A percentile compares a stretch with the other conserved stretches of the same genome.
Conservation (phyloP, 2,797 vertebrate genomes). For the Ctenopoma kingsleyae region DNA sequence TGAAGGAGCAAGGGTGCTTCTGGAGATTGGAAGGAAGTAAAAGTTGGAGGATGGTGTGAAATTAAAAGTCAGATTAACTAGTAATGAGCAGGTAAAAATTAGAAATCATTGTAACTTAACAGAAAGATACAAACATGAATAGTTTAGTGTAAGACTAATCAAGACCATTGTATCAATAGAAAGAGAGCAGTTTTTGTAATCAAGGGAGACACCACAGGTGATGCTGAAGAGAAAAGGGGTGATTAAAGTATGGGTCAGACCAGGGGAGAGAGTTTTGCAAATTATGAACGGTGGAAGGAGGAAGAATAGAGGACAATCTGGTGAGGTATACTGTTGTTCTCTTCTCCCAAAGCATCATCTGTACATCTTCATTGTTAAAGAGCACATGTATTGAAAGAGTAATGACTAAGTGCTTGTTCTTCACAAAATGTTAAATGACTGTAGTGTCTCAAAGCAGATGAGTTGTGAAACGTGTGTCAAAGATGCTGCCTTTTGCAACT, state of each 20-base stretch:
- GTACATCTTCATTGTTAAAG: conserved; percentile 51
- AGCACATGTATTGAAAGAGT: conserved; percentile 42
- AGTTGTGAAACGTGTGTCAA: conserved; percentile 27
- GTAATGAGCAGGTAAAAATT: neutral
- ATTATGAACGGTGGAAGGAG: conserved; percentile 4
- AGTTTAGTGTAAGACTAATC: conserved; percentile 47
- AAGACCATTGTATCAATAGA: conserved; percentile 48
- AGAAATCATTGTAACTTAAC: conserved; percentile 28
- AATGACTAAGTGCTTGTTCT: conserved; percentile 61
- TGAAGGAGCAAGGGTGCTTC: neutral
- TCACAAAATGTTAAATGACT: conserved; percentile 30
- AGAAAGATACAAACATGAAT: conserved; percentile 5
- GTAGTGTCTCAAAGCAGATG: conserved; percentile 36
- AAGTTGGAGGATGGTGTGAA: neutral
- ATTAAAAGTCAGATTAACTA: conserved; percentile 16
- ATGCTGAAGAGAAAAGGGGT: conserved; percentile 22
- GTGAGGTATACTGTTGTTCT: conserved; percentile 20
- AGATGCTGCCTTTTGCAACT: conserved; percentile 35
- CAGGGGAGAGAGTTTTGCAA: conserved; percentile 17
- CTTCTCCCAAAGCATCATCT: conserved; percentile 8
- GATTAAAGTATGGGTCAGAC: conserved; percentile 35
- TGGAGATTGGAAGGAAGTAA: neutral
- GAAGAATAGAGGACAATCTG: conserved; percentile 4
- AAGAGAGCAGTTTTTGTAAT: conserved; percentile 37
- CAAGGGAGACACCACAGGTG: conserved; percentile 31